phyloP scores from a whole-genome alignment of 2,888 invertebrate species.

The Volucella inflata region DNA sequence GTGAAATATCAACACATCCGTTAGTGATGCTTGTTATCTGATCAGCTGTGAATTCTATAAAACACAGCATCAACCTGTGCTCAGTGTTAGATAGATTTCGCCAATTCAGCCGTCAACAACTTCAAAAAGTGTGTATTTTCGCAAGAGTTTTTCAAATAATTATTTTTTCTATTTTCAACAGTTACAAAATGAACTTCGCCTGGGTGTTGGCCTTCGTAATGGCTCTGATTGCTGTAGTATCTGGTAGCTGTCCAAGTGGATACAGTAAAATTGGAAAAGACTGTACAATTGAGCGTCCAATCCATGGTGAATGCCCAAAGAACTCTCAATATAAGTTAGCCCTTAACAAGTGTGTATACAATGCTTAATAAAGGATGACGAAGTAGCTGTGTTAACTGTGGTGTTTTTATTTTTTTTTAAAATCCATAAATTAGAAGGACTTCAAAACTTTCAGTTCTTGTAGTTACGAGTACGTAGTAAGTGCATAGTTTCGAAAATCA shows the following conservation, averaged over 20 bases:
- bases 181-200: slow-evolving; percentile 79
- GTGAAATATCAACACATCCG: slow-evolving; percentile 8
- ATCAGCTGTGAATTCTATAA: slow-evolving; percentile 12
- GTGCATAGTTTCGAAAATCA: no score
- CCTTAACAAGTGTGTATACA: slow-evolving; percentile 80
- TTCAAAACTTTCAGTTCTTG: no score
- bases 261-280: slow-evolving; percentile 75
- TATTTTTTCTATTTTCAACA: background rate
- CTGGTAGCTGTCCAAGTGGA: slow-evolving; percentile 78
- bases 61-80: slow-evolving; percentile 21
- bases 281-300: slow-evolving; percentile 79
- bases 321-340: slow-evolving; percentile 78
- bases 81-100: slow-evolving; percentile 27
- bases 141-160: background rate
- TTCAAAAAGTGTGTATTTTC: slow-evolving; percentile 18
- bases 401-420: background rate
- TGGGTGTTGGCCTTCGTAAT: slow-evolving; percentile 79
- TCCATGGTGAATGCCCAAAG: slow-evolving; percentile 80
- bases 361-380: slow-evolving; percentile 44
- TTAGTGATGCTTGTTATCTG: slow-evolving; percentile 25
- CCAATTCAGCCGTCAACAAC: slow-evolving; percentile 15
- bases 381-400: background rate
- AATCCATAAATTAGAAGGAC: background rate
- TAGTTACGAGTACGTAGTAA: no score
- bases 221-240: slow-evolving; percentile 78